Evolutionary conservation across 2,113 vertebrate genomes (phyloP).

Genomic region (Tursiops truncatus): DNA sequence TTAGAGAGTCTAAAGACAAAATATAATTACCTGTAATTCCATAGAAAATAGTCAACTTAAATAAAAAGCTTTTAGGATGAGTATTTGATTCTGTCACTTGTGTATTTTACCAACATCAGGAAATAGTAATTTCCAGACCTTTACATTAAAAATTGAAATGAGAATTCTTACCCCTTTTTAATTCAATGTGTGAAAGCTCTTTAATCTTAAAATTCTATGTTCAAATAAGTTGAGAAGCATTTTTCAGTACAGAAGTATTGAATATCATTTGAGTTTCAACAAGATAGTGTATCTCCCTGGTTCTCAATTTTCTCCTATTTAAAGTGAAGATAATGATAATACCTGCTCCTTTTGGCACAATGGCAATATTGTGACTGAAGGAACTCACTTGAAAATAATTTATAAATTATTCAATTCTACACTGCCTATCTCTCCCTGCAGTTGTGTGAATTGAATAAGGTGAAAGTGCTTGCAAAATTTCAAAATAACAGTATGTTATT

Average conservation of each 20-base stretch:
- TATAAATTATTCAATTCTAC: background rate
- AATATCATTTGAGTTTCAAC: background rate
- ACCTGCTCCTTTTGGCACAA: background rate
- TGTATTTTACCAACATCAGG: background rate
- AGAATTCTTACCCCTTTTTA: background rate
- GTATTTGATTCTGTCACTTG: background rate
- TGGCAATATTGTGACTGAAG: background rate
- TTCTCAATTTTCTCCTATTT: background rate
- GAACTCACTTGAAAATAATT: background rate
- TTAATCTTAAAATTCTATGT: conserved; percentile 6
- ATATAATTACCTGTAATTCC: conserved; percentile 7
- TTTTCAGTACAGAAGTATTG: background rate
- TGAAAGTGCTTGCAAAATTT: background rate
- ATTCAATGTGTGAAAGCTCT: background rate
- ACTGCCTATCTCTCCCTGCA: background rate
- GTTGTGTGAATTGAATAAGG: background rate
- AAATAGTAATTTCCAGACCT: background rate
- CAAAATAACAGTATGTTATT: background rate
- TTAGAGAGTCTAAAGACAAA: background rate
- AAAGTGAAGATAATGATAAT: background rate
- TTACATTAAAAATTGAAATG: background rate
- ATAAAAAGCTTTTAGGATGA: background rate
- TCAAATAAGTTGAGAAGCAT: background rate
- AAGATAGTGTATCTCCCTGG: background rate
- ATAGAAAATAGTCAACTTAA: background rate